Conservation (phyloP, 1,140 invertebrate genomes). For the Heliconius nattereri region DNA sequence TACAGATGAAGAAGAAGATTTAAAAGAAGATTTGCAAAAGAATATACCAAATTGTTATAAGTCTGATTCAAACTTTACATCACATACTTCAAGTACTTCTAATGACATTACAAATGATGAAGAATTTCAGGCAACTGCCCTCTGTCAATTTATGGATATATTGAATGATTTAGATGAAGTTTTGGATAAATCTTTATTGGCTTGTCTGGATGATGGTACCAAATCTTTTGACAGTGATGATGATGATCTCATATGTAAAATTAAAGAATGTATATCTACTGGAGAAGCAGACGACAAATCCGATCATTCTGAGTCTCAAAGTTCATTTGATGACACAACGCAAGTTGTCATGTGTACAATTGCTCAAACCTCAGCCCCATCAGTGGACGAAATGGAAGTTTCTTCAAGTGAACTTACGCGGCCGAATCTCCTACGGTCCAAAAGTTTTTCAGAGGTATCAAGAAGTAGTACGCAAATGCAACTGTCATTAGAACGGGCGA, state of each 20-base stretch:
- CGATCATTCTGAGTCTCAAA: conserved; percentile 50
- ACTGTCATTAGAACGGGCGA: conserved; percentile 58
- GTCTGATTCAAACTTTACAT: conserved; percentile 72
- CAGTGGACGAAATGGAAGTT: conserved; percentile 51
- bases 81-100: conserved; percentile 52
- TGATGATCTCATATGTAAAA: conserved; percentile 73
- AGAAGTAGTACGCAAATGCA: conserved; percentile 50
- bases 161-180: conserved; percentile 80
- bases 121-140: conserved; percentile 75
- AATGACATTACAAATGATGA: conserved; percentile 72
- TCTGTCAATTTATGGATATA: conserved; percentile 80
- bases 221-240: conserved; percentile 70
- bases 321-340: conserved; percentile 70
- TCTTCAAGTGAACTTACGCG: conserved; percentile 45
- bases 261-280: conserved; percentile 63
- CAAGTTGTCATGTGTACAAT: conserved; percentile 62
- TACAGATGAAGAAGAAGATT: conserved; percentile 70
- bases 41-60: conserved; percentile 73
- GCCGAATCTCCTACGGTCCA: conserved; percentile 60
- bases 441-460: conserved; percentile 70
- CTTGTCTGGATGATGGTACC: conserved; percentile 66
- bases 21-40: conserved; percentile 72
- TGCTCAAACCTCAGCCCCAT: conserved; percentile 44
- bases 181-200: conserved; percentile 74
- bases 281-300: conserved; percentile 49